Evolutionary conservation across 2,888 invertebrate genomes (phyloP).

Genomic region (Strigamia crassipes): DNA sequence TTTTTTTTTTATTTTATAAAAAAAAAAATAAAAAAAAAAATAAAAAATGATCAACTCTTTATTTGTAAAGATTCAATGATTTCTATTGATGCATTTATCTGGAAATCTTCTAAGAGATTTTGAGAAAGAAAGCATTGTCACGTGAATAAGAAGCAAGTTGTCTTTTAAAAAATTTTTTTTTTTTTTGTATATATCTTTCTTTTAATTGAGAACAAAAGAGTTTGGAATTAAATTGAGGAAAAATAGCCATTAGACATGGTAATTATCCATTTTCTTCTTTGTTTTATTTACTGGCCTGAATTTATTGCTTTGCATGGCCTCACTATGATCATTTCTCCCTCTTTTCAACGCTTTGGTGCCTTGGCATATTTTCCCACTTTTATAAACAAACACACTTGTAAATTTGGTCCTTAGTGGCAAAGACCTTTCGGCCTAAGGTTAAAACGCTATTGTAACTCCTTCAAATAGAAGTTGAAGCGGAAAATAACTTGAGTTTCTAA

Average conservation of each 20-base stretch:
- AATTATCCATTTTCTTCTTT: constrained; percentile 27
- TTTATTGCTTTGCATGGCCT: constrained; percentile 39
- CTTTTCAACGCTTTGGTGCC: constrained; percentile 39
- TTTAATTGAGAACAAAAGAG: not conserved
- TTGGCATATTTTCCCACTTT: constrained; percentile 42
- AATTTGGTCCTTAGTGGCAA: not conserved
- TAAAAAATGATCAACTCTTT: not conserved
- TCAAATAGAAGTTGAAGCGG: not conserved
- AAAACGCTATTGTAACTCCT: not conserved
- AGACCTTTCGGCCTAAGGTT: constrained; percentile 10
- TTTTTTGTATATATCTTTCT: not conserved
- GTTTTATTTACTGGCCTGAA: constrained; percentile 27
- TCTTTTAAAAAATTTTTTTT: too few species aligned
- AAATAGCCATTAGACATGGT: not conserved
- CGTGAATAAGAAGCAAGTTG: not conserved
- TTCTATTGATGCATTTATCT: not conserved
- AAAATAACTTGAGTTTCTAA: not conserved
- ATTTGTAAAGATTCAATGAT: not conserved
- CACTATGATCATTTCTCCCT: constrained; percentile 39
- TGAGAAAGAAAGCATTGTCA: not conserved
- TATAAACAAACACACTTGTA: not conserved
- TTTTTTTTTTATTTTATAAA: too few species aligned
- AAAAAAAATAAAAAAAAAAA: not conserved
- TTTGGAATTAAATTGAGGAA: constrained; percentile 9
- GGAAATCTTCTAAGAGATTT: not conserved